These are phyloP conservation scores for Periophthalmodon schlosseri DNA, from an alignment of 2,113 vertebrate genomes.

Conservation along the genomic window DNA sequence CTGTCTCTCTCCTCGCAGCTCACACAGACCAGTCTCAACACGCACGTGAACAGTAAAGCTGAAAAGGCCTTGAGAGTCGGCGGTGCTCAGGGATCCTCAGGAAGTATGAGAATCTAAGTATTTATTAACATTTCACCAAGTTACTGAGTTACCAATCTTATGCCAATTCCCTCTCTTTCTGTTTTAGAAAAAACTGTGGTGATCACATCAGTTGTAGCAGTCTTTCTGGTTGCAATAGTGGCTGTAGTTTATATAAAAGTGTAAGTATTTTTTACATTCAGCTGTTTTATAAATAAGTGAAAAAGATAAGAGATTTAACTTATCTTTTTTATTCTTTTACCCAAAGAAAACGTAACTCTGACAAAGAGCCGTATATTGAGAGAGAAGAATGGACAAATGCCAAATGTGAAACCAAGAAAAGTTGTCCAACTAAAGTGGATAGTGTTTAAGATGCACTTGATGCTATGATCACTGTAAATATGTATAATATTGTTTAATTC, in stretches of 20 bases:
- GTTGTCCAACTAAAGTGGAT: slow-evolving; percentile 36
- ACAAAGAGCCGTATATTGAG: slow-evolving; percentile 72
- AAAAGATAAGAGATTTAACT: neutral
- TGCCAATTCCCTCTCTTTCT: slow-evolving; percentile 4
- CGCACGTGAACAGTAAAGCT: neutral
- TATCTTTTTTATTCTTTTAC: slow-evolving; percentile 21
- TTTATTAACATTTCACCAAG: neutral
- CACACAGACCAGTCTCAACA: neutral
- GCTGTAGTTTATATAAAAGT: slow-evolving; percentile 81
- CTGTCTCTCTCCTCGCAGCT: neutral
- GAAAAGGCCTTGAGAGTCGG: slow-evolving; percentile 25
- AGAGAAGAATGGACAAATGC: slow-evolving; percentile 73
- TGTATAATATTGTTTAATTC: neutral
- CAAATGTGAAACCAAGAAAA: slow-evolving; percentile 21
- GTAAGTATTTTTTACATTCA: slow-evolving; percentile 67
- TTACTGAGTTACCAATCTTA: slow-evolving; percentile 2
- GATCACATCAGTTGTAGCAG: slow-evolving; percentile 76
- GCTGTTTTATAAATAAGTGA: neutral
- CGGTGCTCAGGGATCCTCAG: slow-evolving; percentile 19
- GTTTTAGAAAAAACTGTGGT: slow-evolving; percentile 75
- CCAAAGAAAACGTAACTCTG: slow-evolving; percentile 78
- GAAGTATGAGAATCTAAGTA: slow-evolving; percentile 48
- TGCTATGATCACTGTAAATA: neutral
- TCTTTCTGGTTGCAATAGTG: slow-evolving; percentile 74
- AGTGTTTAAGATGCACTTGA: neutral